Evolutionary conservation across 2,888 invertebrate species (phyloP).

Genomic region (Apodemia duryi): DNA sequence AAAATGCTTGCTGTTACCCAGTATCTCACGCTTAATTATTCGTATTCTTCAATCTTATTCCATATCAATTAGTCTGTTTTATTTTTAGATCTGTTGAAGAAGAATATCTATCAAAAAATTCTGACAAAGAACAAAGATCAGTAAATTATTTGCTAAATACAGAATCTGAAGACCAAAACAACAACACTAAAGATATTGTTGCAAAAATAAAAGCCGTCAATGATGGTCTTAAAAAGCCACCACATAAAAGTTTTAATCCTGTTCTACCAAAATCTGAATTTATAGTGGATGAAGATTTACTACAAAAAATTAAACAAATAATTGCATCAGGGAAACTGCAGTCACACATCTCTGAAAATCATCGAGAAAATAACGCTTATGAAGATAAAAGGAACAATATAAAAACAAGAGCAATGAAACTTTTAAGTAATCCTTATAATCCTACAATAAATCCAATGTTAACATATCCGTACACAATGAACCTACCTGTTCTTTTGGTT

Average conservation of each 20-base stretch:
- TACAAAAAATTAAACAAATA: slow-evolving; percentile 60
- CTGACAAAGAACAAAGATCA: slow-evolving; percentile 42
- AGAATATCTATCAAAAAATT: slow-evolving; percentile 27
- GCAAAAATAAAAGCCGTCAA: slow-evolving; percentile 78
- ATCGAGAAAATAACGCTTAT: slow-evolving; percentile 41
- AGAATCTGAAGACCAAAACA: slow-evolving; percentile 36
- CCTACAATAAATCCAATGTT: slow-evolving; percentile 22
- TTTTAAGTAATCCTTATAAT: slow-evolving; percentile 27
- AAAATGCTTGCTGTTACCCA: neutral
- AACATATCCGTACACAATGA: slow-evolving; percentile 50
- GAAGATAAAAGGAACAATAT: slow-evolving; percentile 30
- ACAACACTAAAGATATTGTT: slow-evolving; percentile 62
- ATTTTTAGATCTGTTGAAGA: slow-evolving; percentile 41
- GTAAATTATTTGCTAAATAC: slow-evolving; percentile 42
- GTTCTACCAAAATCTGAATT: slow-evolving; percentile 47
- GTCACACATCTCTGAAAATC: slow-evolving; percentile 31
- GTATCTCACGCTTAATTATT: neutral
- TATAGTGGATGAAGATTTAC: slow-evolving; percentile 52
- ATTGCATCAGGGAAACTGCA: slow-evolving; percentile 56
- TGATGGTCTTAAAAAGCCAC: slow-evolving; percentile 58
- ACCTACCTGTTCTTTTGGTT: slow-evolving; percentile 53
- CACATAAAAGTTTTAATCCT: slow-evolving; percentile 45
- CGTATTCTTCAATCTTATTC: neutral
- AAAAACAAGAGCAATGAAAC: slow-evolving; percentile 36
- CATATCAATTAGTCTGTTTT: slow-evolving; percentile 6